Evolutionary conservation across 2,113 vertebrate genomes (phyloP).

Genomic region (Nothobranchius furzeri): DNA sequence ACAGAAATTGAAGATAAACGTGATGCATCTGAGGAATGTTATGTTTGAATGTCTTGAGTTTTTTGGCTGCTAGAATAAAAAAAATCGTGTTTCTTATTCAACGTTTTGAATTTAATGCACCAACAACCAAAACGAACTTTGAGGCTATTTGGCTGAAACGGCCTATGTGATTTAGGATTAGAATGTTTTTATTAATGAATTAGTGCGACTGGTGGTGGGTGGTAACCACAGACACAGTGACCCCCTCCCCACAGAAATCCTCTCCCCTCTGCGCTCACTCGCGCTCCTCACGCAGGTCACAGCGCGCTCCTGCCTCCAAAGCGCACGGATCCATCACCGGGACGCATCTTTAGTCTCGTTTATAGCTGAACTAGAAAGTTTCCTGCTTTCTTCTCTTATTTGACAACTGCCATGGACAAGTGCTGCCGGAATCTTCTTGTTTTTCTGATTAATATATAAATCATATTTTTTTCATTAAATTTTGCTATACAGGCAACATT

Average conservation of each 20-base stretch:
- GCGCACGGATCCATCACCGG: constrained; percentile 16
- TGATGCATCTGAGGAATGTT: too few relatives aligned
- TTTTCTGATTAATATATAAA: not conserved
- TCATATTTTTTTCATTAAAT: too few relatives aligned
- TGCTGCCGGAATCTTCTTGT: constrained; percentile 11
- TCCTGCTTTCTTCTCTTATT: not conserved
- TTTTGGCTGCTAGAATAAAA: too few relatives aligned
- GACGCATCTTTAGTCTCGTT: not conserved
- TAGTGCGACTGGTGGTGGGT: not conserved
- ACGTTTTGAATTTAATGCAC: too few relatives aligned
- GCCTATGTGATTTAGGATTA: too few relatives aligned
- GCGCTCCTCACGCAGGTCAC: constrained; percentile 23
- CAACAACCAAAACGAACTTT: too few relatives aligned
- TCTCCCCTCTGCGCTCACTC: constrained; percentile 19
- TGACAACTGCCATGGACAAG: constrained; percentile 10
- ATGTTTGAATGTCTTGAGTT: not conserved
- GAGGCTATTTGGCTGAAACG: too few relatives aligned
- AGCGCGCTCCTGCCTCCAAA: constrained; percentile 10
- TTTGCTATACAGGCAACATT: too few relatives aligned
- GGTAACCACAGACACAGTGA: not conserved
- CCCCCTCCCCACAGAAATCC: not conserved
- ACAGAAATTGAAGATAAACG: too few relatives aligned
- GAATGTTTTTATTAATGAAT: not conserved
- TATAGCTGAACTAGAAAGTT: not conserved
- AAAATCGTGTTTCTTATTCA: too few relatives aligned